Evolutionary conservation across 2,797 vertebrate genomes (phyloP).

Genomic region (Anolis apletophallus): DNA sequence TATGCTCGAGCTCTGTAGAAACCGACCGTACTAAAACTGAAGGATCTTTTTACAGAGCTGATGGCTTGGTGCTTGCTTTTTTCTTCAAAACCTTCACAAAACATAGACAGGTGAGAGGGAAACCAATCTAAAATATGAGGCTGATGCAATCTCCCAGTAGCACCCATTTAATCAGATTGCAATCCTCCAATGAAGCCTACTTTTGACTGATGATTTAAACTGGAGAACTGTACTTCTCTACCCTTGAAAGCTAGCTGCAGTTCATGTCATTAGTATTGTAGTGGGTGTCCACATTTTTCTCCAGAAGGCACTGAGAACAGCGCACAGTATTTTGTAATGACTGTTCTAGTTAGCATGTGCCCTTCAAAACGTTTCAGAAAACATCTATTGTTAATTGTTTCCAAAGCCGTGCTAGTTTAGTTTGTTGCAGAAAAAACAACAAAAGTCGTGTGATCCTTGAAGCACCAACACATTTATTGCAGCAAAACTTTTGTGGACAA

Average conservation of each 20-base stretch:
- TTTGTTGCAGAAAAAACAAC: background rate
- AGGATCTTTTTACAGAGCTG: background rate
- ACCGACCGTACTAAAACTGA: too few relatives aligned
- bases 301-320: background rate
- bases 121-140: background rate
- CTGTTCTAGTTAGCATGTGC: background rate
- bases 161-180: background rate
- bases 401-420: background rate
- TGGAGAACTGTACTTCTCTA: background rate
- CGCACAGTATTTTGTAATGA: background rate
- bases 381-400: background rate
- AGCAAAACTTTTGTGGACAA: background rate
- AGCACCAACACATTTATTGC: background rate
- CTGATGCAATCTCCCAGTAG: background rate
- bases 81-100: background rate
- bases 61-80: background rate
- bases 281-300: background rate
- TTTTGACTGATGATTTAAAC: background rate
- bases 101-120: background rate
- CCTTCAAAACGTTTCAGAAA: background rate
- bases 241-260: background rate
- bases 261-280: background rate
- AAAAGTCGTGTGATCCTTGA: background rate
- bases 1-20: background rate
- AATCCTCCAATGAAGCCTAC: background rate